Evolutionary conservation across 1,140 invertebrate genomes (phyloP), one percentile per base, ranked within the genome.

Genomic region (Battus philenor): DNA sequence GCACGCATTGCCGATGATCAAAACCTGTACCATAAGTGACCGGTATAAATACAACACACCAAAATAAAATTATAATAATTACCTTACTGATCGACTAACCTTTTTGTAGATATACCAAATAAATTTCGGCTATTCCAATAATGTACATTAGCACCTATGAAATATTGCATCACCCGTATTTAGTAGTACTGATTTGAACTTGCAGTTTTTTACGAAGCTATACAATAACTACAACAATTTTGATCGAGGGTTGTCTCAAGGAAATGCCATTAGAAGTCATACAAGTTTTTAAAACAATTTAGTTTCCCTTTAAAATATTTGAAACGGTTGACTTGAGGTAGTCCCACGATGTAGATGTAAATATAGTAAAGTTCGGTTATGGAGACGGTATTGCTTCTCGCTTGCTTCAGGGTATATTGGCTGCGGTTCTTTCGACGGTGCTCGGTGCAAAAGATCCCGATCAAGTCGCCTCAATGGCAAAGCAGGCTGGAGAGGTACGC

Each of bases 401-500:
- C 84, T 87, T 89, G 86, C 87, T 85, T 78, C 92, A 97, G 94
- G 92, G 92, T 85, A 91, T 96, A 87, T 91, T 97, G 90, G 92
- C 93, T 75, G 93, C 93, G 84, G 91, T 96, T 79, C 90, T 97
- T 85, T 93, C 93, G 70, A 91, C 93, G 81, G 89, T 96, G 87
- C 90, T 96, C 81, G 94, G 94, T 88, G 90, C 92, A 82, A 93
- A 93, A 90, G 92, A 96, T 88, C 93, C 93, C 68, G 91, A 94
- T 81, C 93, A 95, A 87, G 92, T 95, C 70, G 91, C 93, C 86
- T 91, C 91, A 81, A 94, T 96, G 92, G 94, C 94, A 87, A 95
- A 95, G 88, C 94, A 97, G 87, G 94, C 94, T 82, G 93, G 94
- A 83, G 94, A 97, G 93, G 95, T 96, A 93, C 90, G 92, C 89